A percentile compares a stretch with the other conserved stretches of the same genome.
Conservation (phyloP, 2,888 invertebrate genomes). For the Archips crataeganus region DNA sequence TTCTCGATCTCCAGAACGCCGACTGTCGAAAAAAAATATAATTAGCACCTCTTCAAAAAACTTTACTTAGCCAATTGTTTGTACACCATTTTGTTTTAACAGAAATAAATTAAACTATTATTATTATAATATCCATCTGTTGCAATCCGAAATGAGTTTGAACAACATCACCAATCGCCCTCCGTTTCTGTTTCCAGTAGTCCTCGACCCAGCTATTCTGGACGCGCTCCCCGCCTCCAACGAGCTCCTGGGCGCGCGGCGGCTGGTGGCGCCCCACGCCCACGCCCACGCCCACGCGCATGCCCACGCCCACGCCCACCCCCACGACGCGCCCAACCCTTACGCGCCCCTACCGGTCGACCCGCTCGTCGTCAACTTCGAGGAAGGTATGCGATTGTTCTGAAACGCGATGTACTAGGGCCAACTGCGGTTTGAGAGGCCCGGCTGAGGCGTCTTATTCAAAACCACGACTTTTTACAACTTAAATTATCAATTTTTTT, state of each 20-base stretch:
- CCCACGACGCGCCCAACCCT: conserved; percentile 58
- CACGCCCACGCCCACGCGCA: conserved; percentile 57
- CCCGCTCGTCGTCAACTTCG: conserved; percentile 91
- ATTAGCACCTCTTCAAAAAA: too few relatives aligned
- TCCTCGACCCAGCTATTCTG: conserved; percentile 76
- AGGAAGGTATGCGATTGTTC: conserved; percentile 93
- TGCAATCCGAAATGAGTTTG: too few relatives aligned
- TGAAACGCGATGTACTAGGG: conserved; percentile 81
- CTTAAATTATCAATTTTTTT: background rate
- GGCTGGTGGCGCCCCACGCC: conserved; percentile 62
- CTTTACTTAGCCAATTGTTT: too few relatives aligned
- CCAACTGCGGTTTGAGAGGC: conserved; percentile 59
- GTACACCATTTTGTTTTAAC: too few relatives aligned
- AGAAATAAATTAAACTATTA: too few relatives aligned
- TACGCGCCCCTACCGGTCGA: conserved; percentile 86
- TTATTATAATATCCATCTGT: too few relatives aligned
- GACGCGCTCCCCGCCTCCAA: conserved; percentile 72
- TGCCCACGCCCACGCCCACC: conserved; percentile 46
- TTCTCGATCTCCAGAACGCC: too few relatives aligned
- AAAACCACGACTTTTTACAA: conserved; percentile 1
- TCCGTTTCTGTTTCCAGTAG: conserved; percentile 55
- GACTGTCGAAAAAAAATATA: too few relatives aligned
- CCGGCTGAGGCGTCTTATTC: background rate
- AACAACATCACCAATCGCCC: too few relatives aligned
- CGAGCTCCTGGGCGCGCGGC: conserved; percentile 65